Base-by-base conservation (phyloP, 2,888 invertebrate genomes). In the Cylloceria caligata region DNA sequence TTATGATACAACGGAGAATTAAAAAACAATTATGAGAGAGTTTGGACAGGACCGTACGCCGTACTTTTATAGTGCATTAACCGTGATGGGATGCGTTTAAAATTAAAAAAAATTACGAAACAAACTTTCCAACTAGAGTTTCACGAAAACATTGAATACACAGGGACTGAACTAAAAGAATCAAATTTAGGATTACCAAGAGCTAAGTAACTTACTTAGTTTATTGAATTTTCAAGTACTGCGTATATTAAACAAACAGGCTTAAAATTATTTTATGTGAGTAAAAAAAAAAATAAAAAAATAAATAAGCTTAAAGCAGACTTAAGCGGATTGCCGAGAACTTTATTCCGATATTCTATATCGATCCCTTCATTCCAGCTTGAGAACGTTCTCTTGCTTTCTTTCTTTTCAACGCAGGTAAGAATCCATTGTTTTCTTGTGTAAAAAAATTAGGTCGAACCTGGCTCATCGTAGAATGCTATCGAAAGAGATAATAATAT, bases 351-450 rank as follows among this genome's bases (percentile, higher is more conserved):
- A 67, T 62, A 49, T 49, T 36, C 67, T 16, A 30, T 30, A 79
- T 79, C 79, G 79, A 79, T 79, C 73, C 72, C 3, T 49, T 49
- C 19, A 49, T 49, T 52, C 55, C 55, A 24, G 13, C 27, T 55
- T 30, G 52, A 36, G 34, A 49, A 7, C 13, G 45, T 24, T n/a
- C 39, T 57, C 39, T 49, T 57, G 57, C 30, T 67, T 67, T 45
- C 47, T 57, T 64, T 65, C 65, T 36, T 71, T 64, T 34, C 52
- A 13, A 39, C 24, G 49, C 13, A 36, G 72, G 67, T 34, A 73
- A 73, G 69, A 69, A 68, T 65, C 76, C 27, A 81, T 77, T 81
- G 78, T 81, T 78, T 81, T 78, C 39, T 75, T 57, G 47, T 78
- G 21, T 45, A n/a, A 49, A 69, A 64, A 42, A 82, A 74, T 49